Evolutionary conservation across 2,113 vertebrate genomes (phyloP), one percentile per base, ranked within the genome.

Genomic region (Alethe castanea): DNA sequence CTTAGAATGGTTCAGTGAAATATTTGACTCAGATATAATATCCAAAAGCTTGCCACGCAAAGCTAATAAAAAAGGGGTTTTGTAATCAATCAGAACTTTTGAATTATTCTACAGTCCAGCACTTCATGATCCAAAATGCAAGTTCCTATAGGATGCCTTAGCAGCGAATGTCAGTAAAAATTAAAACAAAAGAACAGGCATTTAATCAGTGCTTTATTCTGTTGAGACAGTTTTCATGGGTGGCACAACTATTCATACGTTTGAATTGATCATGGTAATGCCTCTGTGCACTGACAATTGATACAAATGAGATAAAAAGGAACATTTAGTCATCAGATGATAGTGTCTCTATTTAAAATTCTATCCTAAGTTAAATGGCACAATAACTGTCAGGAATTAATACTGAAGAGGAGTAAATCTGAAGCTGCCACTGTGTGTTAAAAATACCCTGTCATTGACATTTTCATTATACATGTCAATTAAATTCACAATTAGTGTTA

Each of bases 351-450:
- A 23, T 87, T 91, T 91, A 88, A 95, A 94, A 93, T 90, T 76
- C 11, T 81, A 9, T 64, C 56, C 38, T 40, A 90, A 93, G 77
- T 93, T 85, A 94, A 90, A 85, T 42, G 40, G n/a, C 59, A 92
- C 40, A 92, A 82, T 82, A 89, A 53, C 78, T 85, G 74, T 88
- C 81, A 94, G 81, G 74, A 95, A 91, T 87, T 93, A 87, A 81
- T 82, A 76, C 42, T 81, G 64, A 81, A 86, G 20, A 29, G 13
- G 25, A 78, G 53, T 87, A 87, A 87, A 89, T 85, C 70, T 94
- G 57, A 85, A 93, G 35, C 48, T 93, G n/a, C 40, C 40, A 36
- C 73, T 72, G 53, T 69, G 14, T 82, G n/a, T 85, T 82, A 93
- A 96, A 93, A 85, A 94, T 93, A 94, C 28, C 15, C 40, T 80